A percentile compares a stretch with the other conserved stretches of the same genome.
These are phyloP conservation scores for Apis florea DNA, from an alignment of 1,140 invertebrate species.

Conservation along the genomic window DNA sequence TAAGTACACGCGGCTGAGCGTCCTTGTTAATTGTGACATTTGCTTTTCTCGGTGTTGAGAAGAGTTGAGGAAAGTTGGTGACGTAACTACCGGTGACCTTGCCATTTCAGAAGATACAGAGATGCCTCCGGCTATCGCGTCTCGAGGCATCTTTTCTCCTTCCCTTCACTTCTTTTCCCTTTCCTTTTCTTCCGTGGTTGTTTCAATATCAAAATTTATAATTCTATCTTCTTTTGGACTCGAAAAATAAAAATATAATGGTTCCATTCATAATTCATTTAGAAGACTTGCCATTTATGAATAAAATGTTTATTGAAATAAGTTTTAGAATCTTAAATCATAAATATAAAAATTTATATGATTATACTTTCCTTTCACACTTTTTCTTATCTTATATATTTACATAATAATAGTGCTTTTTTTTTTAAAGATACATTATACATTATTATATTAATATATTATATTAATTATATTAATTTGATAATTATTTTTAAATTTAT, in stretches of 20 bases:
- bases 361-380: neutral
- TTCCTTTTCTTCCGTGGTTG: neutral
- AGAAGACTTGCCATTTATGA: neutral
- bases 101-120: slow-evolving; percentile 69
- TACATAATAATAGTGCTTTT: too few species aligned
- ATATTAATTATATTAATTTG: too few species aligned
- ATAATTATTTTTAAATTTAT: too few species aligned
- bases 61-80: slow-evolving; percentile 63
- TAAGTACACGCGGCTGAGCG: slow-evolving; percentile 45
- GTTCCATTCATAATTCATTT: neutral
- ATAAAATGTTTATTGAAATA: neutral
- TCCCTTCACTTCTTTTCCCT: slow-evolving; percentile 24
- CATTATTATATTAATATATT: too few species aligned
- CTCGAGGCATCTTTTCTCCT: slow-evolving; percentile 16
- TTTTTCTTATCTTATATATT: neutral
- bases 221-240: neutral
- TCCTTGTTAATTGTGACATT: slow-evolving; percentile 78
- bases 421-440: too few species aligned
- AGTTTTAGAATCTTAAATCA: neutral
- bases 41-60: slow-evolving; percentile 68
- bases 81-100: slow-evolving; percentile 75
- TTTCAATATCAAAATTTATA: slow-evolving; percentile 2
- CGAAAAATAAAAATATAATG: neutral
- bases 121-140: slow-evolving; percentile 43
- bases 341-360: neutral